Conservation (phyloP, 2,113 vertebrate species). For the Lepus americanus region DNA sequence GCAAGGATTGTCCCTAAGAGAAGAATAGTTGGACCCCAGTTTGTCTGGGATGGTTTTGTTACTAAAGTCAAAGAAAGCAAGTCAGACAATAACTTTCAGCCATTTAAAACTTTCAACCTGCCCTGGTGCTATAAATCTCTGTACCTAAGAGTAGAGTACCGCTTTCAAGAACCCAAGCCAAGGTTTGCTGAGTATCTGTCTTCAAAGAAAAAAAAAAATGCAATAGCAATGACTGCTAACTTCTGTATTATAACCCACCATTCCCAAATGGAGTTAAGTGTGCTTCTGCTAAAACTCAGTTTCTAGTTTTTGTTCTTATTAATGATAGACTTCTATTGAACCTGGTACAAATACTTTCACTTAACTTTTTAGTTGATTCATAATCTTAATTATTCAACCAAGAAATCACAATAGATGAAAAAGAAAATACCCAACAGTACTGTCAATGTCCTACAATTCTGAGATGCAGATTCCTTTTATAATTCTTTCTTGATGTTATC, state of each 20-base stretch:
- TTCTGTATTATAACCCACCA: not conserved
- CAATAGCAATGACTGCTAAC: not conserved
- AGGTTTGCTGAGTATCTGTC: not conserved
- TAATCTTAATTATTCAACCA: conserved; percentile 18
- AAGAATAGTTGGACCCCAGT: not conserved
- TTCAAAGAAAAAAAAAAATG: not conserved
- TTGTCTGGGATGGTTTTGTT: not conserved
- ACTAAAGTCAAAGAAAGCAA: not conserved
- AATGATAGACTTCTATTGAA: not conserved
- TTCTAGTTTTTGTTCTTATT: conserved; percentile 12
- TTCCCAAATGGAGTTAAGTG: not conserved
- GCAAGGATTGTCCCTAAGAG: not conserved
- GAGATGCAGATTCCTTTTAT: conserved; percentile 21
- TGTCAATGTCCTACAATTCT: conserved; percentile 8
- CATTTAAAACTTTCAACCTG: conserved; percentile 25
- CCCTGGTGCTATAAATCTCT: not conserved
- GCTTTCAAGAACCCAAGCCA: not conserved
- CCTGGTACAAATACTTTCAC: not conserved
- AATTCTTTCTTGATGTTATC: conserved; percentile 60
- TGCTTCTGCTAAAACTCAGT: conserved; percentile 6
- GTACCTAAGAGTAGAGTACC: not conserved
- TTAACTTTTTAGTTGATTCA: not conserved
- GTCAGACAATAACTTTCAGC: conserved; percentile 3
- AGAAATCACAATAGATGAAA: conserved; percentile 35
- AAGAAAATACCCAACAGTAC: not conserved